Conservation (phyloP, 2,888 invertebrate species). For the Harpagoxenus sublaevis region DNA sequence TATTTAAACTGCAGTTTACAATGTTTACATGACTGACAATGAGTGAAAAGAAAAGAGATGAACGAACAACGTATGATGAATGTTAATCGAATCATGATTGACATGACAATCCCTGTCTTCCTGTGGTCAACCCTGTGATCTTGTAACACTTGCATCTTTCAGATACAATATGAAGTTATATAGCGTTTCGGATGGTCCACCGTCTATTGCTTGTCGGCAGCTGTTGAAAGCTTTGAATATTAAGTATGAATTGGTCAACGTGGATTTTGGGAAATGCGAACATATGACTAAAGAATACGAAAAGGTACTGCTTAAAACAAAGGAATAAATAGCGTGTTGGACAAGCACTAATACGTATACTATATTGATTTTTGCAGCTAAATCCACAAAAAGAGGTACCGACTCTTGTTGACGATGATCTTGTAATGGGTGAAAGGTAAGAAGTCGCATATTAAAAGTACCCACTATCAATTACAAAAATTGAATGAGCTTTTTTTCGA, state of each 20-base stretch:
- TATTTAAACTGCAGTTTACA: too few species aligned
- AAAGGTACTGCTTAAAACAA: slow-evolving; percentile 86
- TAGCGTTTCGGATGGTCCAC: slow-evolving; percentile 92
- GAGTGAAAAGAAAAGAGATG: too few species aligned
- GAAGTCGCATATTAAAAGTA: neutral
- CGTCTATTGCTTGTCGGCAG: slow-evolving; percentile 91
- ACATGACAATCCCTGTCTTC: too few species aligned
- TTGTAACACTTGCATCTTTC: neutral
- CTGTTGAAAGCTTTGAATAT: slow-evolving; percentile 89
- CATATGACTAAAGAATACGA: slow-evolving; percentile 91
- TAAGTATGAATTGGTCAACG: slow-evolving; percentile 89
- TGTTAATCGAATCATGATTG: too few species aligned
- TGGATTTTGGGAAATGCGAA: slow-evolving; percentile 91
- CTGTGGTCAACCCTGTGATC: neutral
- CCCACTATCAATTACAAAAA: neutral
- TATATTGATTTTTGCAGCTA: slow-evolving; percentile 87
- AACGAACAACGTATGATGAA: too few species aligned
- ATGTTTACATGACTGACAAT: too few species aligned
- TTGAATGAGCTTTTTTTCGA: neutral
- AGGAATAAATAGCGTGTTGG: neutral
- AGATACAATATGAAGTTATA: slow-evolving; percentile 89
- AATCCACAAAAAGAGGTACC: slow-evolving; percentile 94
- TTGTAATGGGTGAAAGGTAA: slow-evolving; percentile 91
- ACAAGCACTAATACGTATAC: neutral
- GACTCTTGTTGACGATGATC: slow-evolving; percentile 93